Base-by-base conservation (phyloP, 2,113 vertebrate species). In the Otolemur garnettii region DNA sequence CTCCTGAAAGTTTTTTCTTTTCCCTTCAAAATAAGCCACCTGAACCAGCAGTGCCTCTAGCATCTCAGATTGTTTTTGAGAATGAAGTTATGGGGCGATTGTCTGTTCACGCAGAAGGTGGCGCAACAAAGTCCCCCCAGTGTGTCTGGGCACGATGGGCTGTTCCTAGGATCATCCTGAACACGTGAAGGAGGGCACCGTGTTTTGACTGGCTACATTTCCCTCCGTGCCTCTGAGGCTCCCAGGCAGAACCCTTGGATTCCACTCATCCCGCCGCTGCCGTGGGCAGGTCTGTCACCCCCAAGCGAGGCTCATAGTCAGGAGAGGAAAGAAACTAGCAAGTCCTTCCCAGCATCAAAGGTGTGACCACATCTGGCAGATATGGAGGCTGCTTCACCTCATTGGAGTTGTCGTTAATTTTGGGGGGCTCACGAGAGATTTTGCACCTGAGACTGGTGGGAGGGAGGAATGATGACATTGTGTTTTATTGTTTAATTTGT, bases 361-460 rank as follows among this genome's bases (percentile, higher is more conserved):
- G n/a, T 2, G 7, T 17, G 1, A 7, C 28, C 4, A 7, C 0
- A 14, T 13, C 55, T 10, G 72, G 45, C 1, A 1, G 3, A 14
- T 0, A 0, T 3, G 60, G 33, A 5, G 35, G 24, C 66, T 18
- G 4, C 26, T 7, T 0, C 28, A 17, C 78, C 2, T 45, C 13
- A 0, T 6, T 15, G 50, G 2, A 13, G 10, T 30, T 50, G 14
- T 0, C 0, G 2, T 0, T 4, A 0, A 0, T 4, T 45, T 53
- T 1, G 15, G 0, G 22, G 72, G 72, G 71, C 8, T 3, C 35
- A 2, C 5, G 0, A 7, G 42, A 30, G 62, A 0, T 5, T 7
- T 84, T 57, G 0, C 19, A 17, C 0, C 0, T 0, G 0, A 8
- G 9, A 53, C 64, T 3, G 2, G 75, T 0, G 50, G 62, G 9